Conservation (phyloP, 2,888 invertebrate species). For the Syrista parreyssii region DNA sequence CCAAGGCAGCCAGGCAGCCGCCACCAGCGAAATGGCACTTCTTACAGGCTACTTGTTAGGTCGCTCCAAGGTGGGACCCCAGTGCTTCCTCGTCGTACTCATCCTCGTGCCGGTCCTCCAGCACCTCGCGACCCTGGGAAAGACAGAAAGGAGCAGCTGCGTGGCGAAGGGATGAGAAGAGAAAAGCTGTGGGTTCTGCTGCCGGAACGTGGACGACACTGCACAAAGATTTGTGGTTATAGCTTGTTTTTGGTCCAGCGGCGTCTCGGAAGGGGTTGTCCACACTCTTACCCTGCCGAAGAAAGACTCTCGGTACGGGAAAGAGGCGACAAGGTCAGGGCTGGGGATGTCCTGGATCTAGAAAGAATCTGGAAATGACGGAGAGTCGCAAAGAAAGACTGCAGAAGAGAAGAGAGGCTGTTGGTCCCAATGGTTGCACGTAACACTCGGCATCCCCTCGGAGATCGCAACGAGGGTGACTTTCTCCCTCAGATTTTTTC, state of each 20-base stretch:
- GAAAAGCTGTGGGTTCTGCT: background rate
- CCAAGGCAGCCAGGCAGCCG: slow-evolving; percentile 17
- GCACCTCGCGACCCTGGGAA: background rate
- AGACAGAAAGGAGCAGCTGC: background rate
- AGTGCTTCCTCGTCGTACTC: background rate
- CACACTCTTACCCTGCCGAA: slow-evolving; percentile 15
- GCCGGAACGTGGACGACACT: background rate
- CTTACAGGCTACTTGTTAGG: slow-evolving; percentile 65
- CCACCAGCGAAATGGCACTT: slow-evolving; percentile 57
- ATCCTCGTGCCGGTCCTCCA: background rate
- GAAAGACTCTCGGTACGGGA: background rate
- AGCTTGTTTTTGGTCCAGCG: slow-evolving; percentile 49
- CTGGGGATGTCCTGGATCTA: background rate
- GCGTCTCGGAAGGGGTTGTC: slow-evolving; percentile 9
- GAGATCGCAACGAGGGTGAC: slow-evolving; percentile 25
- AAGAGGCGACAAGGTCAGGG: background rate
- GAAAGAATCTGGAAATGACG: background rate
- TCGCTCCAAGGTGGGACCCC: slow-evolving; percentile 31
- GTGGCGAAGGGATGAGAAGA: background rate
- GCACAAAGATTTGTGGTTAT: slow-evolving; percentile 62
- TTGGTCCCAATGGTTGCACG: background rate
- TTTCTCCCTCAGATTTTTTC: slow-evolving; percentile 29
- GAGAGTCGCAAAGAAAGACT: background rate
- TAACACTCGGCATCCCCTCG: background rate
- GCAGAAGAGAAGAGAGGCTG: background rate